Percentiles rank a stretch among this genome's conserved stretches.
Conservation (phyloP, 2,113 vertebrate genomes). For the Polyodon spathula region DNA sequence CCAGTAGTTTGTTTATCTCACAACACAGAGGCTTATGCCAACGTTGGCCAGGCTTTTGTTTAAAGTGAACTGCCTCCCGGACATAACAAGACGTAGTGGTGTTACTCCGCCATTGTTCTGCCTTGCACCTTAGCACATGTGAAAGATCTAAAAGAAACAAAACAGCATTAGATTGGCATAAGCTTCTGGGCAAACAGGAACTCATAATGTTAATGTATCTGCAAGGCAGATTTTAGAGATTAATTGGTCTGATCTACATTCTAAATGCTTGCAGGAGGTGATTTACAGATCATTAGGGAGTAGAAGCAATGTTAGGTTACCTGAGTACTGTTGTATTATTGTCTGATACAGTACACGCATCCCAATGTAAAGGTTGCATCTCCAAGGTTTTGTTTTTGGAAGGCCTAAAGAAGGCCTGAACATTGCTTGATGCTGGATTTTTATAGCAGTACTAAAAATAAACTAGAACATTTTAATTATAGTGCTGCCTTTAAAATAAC, state of each 20-base stretch:
- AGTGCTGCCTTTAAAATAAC: too few species aligned
- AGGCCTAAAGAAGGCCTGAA: not conserved
- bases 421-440: too few species aligned
- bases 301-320: not conserved
- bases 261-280: not conserved
- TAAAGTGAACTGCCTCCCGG: not conserved
- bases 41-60: not conserved
- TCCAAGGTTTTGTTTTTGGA: slow-evolving; percentile 3
- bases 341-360: not conserved
- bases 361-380: not conserved
- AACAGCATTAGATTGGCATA: not conserved
- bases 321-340: not conserved
- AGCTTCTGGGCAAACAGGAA: not conserved
- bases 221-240: not conserved
- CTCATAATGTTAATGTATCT: not conserved
- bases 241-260: not conserved
- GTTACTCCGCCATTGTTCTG: not conserved
- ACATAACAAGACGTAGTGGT: slow-evolving; percentile 3
- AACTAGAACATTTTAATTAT: too few species aligned
- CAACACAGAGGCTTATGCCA: not conserved
- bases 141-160: not conserved
- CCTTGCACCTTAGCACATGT: not conserved
- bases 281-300: not conserved
- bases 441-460: too few species aligned
- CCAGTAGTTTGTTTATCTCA: not conserved